These are phyloP conservation scores for Volucella inflata DNA, from an alignment of 2,888 invertebrate species.

Conservation along the genomic window DNA sequence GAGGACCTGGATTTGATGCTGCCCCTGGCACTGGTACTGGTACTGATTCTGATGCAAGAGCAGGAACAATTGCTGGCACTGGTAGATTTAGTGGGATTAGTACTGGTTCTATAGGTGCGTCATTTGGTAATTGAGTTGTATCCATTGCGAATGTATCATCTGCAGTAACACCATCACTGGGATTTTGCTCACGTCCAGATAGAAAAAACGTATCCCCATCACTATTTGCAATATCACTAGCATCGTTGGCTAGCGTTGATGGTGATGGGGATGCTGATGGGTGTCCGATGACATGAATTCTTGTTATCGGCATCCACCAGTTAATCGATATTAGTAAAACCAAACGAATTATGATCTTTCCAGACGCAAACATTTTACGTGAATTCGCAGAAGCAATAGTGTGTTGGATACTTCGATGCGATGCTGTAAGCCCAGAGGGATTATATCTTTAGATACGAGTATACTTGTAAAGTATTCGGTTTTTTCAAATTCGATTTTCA, in stretches of 20 bases:
- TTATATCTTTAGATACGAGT: neutral
- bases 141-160: conserved; percentile 52
- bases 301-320: conserved; percentile 71
- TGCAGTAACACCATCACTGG: conserved; percentile 50
- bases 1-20: conserved; percentile 13
- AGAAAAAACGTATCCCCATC: conserved; percentile 18
- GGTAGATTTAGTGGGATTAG: too few species aligned
- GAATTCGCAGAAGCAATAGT: neutral
- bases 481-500: conserved; percentile 26
- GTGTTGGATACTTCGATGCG: conserved; percentile 21
- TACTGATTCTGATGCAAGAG: conserved; percentile 11
- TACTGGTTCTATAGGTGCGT: conserved; percentile 64
- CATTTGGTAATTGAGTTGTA: conserved; percentile 72
- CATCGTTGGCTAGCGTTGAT: conserved; percentile 20
- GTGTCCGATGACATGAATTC: conserved; percentile 61
- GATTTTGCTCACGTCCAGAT: conserved; percentile 28
- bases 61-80: neutral
- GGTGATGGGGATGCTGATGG: conserved; percentile 41
- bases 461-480: conserved; percentile 8
- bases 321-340: conserved; percentile 73
- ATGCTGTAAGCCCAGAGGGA: conserved; percentile 12
- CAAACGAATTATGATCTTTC: conserved; percentile 71
- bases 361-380: conserved; percentile 67
- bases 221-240: neutral
- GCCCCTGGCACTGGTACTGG: conserved; percentile 38